A percentile compares a stretch with the other conserved stretches of the same genome.
Evolutionary conservation across 37 sponge, comb jelly and placozoan species (phyloP).

Genomic region (Ephydatia muelleri): DNA sequence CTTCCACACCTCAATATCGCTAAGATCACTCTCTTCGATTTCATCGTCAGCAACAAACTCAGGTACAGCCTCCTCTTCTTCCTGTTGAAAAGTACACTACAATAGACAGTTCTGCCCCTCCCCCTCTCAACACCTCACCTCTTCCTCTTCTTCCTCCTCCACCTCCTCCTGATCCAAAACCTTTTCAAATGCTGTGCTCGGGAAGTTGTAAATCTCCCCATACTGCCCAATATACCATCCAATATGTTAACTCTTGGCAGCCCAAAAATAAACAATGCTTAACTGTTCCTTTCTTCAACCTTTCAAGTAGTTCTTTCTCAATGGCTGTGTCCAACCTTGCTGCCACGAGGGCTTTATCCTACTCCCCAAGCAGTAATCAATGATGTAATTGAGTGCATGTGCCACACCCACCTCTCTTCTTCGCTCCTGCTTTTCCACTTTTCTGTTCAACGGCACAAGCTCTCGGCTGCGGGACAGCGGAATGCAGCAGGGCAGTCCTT

Average conservation of each 20-base stretch:
- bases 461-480: conserved; percentile 66
- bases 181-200: conserved; percentile 85
- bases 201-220: conserved; percentile 99
- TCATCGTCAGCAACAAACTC: conserved; percentile 80
- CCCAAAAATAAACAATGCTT: conserved; percentile 4
- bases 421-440: conserved; percentile 90
- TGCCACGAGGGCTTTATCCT: conserved; percentile 92
- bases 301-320: conserved; percentile 95
- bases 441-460: conserved; percentile 78
- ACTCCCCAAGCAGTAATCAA: neutral
- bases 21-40: conserved; percentile 89
- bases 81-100: neutral
- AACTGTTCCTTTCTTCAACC: conserved; percentile 96
- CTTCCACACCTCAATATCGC: conserved; percentile 78
- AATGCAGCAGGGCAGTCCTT: neutral
- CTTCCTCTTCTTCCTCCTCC: conserved; percentile 49
- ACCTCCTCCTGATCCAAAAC: conserved; percentile 82
- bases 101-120: neutral
- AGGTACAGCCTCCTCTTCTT: conserved; percentile 46
- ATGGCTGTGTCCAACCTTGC: conserved; percentile 93
- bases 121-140: neutral
- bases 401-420: conserved; percentile 78
- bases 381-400: neutral
- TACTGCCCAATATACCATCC: conserved; percentile 57
- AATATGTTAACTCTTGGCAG: neutral